Conservation (phyloP, 2,888 invertebrate genomes). For the Ophioninae sp. region DNA sequence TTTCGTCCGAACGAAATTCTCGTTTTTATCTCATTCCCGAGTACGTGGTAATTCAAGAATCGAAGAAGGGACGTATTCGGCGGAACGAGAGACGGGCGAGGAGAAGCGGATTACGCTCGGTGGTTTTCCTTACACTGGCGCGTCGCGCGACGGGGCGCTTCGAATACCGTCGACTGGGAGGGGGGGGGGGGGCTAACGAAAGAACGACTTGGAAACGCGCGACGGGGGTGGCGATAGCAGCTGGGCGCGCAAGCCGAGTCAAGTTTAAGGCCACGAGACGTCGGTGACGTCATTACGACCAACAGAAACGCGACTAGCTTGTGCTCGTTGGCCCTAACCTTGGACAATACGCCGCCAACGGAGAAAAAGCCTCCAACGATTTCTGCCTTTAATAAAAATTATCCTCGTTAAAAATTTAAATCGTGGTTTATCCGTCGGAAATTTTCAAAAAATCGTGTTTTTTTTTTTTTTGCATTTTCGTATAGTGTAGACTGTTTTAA, state of each 20-base stretch:
- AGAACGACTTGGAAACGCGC: not conserved
- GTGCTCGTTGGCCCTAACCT: slow-evolving; percentile 72
- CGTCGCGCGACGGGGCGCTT: slow-evolving; percentile 8
- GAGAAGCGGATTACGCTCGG: slow-evolving; percentile 39
- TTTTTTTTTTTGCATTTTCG: too few relatives aligned
- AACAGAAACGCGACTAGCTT: slow-evolving; percentile 46
- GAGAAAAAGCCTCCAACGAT: slow-evolving; percentile 66
- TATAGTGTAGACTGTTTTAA: too few relatives aligned
- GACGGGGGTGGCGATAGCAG: slow-evolving; percentile 19
- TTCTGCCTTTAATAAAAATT: too few relatives aligned
- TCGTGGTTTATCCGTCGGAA: too few relatives aligned
- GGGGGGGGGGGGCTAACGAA: not conserved
- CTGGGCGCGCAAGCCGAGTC: slow-evolving; percentile 66
- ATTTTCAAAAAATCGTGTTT: too few relatives aligned
- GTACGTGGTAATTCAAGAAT: slow-evolving; percentile 43
- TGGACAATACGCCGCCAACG: slow-evolving; percentile 72
- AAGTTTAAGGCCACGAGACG: slow-evolving; percentile 79
- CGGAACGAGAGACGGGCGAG: not conserved
- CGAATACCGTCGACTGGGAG: not conserved
- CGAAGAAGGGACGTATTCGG: slow-evolving; percentile 20
- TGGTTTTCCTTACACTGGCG: slow-evolving; percentile 34
- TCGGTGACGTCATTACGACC: slow-evolving; percentile 74
- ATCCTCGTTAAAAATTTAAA: too few relatives aligned
- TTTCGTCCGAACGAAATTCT: slow-evolving; percentile 1
- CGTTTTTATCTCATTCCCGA: slow-evolving; percentile 17